A percentile compares a stretch with the other conserved stretches of the same genome.
These are phyloP conservation scores for Heliothis virescens DNA, from an alignment of 1,140 invertebrate species.

Conservation along the genomic window DNA sequence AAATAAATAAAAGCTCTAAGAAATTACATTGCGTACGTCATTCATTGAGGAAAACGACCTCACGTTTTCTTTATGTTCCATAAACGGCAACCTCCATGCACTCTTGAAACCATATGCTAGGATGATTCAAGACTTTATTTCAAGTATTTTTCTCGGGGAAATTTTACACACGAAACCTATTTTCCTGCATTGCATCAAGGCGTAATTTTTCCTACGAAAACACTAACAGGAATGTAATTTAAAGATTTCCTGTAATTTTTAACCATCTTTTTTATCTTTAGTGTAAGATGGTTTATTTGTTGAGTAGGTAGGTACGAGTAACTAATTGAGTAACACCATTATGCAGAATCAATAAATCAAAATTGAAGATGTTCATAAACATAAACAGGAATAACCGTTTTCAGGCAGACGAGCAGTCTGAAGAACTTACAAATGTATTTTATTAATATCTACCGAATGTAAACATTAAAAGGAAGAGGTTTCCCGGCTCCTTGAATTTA, in stretches of 20 bases:
- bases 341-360: slow-evolving; percentile 46
- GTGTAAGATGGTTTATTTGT: no score
- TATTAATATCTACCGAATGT: slow-evolving; percentile 50
- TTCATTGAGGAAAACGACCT: slow-evolving; percentile 14
- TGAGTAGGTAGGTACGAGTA: no score
- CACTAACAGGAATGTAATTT: no score
- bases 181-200: no score
- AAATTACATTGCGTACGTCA: background rate
- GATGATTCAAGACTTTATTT: slow-evolving; percentile 11
- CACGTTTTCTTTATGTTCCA: slow-evolving; percentile 6
- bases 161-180: no score
- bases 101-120: background rate
- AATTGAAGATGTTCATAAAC: slow-evolving; percentile 46
- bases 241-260: no score
- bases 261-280: no score
- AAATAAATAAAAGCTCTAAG: background rate
- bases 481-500: slow-evolving; percentile 26
- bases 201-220: no score
- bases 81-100: background rate
- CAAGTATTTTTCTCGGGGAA: background rate
- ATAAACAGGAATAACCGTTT: slow-evolving; percentile 58
- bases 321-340: background rate
- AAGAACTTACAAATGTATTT: slow-evolving; percentile 58
- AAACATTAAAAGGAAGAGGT: slow-evolving; percentile 32
- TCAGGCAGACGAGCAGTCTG: slow-evolving; percentile 68